Conservation (phyloP, 2,888 invertebrate species). For the Bruchidius siliquastri region DNA sequence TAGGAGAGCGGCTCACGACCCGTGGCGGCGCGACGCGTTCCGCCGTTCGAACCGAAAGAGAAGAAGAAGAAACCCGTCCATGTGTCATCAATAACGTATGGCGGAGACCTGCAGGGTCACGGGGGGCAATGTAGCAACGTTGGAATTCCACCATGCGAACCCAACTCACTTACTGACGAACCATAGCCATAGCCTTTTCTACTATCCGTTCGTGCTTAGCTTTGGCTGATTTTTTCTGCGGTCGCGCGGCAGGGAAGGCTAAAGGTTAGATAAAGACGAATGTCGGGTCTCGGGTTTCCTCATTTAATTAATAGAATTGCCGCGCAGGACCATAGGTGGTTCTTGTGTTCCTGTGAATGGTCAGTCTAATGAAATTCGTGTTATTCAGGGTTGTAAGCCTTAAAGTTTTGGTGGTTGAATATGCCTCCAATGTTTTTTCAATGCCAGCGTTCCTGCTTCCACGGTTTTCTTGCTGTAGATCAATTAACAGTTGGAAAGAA, state of each 20-base stretch:
- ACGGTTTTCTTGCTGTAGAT: too few relatives aligned
- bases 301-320: background rate
- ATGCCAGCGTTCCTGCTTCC: too few relatives aligned
- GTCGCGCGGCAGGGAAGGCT: background rate
- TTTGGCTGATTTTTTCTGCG: background rate
- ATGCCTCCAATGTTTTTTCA: too few relatives aligned
- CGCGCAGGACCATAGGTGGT: background rate
- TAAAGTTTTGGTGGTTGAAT: too few relatives aligned
- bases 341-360: background rate
- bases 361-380: too few relatives aligned
- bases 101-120: conserved; percentile 32
- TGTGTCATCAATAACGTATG: conserved; percentile 37
- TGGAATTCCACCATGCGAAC: conserved; percentile 25
- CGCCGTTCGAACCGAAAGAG: background rate
- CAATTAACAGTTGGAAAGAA: too few relatives aligned
- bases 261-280: background rate
- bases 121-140: conserved; percentile 28
- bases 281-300: background rate
- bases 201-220: background rate
- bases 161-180: conserved; percentile 17
- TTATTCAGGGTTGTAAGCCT: too few relatives aligned
- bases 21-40: background rate
- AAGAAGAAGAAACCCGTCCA: conserved; percentile 33
- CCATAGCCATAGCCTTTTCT: background rate
- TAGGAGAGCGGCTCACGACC: conserved; percentile 4